Percentiles rank a stretch among this genome's conserved stretches.
These are phyloP conservation scores for Clarias fuscus DNA, from an alignment of 2,797 vertebrate species.

Conservation along the genomic window DNA sequence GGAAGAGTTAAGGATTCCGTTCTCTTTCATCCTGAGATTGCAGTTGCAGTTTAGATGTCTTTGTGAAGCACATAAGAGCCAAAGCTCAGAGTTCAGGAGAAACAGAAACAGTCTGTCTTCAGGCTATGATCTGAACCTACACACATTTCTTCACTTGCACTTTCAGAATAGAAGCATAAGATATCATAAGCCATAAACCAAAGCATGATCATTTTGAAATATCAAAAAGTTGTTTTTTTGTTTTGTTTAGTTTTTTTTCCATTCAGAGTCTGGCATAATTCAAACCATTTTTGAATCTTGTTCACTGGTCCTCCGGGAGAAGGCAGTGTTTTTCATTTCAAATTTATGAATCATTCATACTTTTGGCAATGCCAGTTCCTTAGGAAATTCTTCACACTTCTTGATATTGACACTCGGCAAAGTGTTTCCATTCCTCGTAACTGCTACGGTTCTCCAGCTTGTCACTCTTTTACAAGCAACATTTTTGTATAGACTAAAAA, in stretches of 20 bases:
- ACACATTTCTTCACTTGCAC: constrained; percentile 39
- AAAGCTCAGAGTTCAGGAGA: constrained; percentile 24
- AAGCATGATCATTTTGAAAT: constrained; percentile 27
- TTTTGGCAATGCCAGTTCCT: constrained; percentile 45
- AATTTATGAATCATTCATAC: constrained; percentile 59
- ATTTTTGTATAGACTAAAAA: constrained; percentile 45
- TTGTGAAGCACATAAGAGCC: constrained; percentile 23
- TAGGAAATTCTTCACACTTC: constrained; percentile 46
- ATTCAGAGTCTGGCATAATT: constrained; percentile 13
- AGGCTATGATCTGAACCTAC: constrained; percentile 36
- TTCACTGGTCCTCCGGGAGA: constrained; percentile 38
- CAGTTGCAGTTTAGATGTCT: constrained; percentile 19
- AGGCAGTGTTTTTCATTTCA: constrained; percentile 55
- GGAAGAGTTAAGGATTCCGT: constrained; percentile 26
- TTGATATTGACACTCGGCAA: constrained; percentile 54
- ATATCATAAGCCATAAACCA: constrained; percentile 26
- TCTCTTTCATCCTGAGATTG: constrained; percentile 42
- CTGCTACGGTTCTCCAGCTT: constrained; percentile 35
- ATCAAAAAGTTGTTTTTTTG: constrained; percentile 25
- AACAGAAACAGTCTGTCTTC: constrained; percentile 23
- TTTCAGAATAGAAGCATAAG: constrained; percentile 35
- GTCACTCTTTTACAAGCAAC: constrained; percentile 45
- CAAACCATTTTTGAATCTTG: constrained; percentile 42
- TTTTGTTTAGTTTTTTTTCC: neutral
- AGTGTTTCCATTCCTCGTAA: constrained; percentile 48